A percentile compares a stretch with the other conserved stretches of the same genome.
Conservation (phyloP, 2,113 vertebrate species). For the Ailuropoda melanoleuca region DNA sequence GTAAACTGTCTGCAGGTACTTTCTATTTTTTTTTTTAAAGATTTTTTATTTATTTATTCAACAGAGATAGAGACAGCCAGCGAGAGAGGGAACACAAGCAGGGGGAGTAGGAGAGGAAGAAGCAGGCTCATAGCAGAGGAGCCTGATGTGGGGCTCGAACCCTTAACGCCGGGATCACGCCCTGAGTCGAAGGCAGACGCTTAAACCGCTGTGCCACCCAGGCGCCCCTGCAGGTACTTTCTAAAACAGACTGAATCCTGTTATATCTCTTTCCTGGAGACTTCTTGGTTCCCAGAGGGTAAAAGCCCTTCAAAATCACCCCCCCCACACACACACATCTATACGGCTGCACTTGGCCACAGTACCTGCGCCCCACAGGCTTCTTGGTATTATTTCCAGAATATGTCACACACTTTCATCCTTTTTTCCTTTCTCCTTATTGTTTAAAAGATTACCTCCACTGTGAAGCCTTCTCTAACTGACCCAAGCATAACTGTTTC, state of each 20-base stretch:
- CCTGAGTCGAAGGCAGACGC: too few relatives aligned
- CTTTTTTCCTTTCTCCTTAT: neutral
- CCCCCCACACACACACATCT: neutral
- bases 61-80: too few relatives aligned
- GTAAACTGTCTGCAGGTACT: neutral
- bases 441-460: neutral
- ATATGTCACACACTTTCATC: neutral
- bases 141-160: too few relatives aligned
- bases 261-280: neutral
- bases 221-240: neutral
- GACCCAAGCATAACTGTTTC: neutral
- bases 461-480: neutral
- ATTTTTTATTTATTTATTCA: too few relatives aligned
- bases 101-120: too few relatives aligned
- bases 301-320: neutral
- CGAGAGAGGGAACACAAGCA: too few relatives aligned
- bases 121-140: too few relatives aligned
- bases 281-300: neutral
- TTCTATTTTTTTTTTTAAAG: too few relatives aligned
- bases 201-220: too few relatives aligned
- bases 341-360: neutral
- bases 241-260: neutral
- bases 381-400: neutral
- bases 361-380: neutral
- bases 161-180: too few relatives aligned